A percentile compares a stretch with the other conserved stretches of the same genome.
phyloP scores from a whole-genome alignment of 1,140 invertebrate genomes.

The Drosophila aff. region DNA sequence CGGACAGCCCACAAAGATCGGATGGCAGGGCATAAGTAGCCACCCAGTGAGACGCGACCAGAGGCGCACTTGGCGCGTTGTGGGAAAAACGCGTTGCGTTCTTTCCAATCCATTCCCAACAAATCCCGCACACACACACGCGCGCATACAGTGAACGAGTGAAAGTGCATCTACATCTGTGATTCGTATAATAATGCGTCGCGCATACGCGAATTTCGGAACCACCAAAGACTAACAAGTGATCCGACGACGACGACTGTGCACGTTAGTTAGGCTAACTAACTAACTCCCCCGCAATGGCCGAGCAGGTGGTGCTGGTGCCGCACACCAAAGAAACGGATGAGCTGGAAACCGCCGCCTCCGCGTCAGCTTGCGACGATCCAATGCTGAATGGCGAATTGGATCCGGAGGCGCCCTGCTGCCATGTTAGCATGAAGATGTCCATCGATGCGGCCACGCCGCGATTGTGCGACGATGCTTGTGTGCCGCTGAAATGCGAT shows the following conservation, averaged over 20 bases:
- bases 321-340: conserved; percentile 62
- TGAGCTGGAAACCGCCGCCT: conserved; percentile 19
- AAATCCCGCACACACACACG: conserved; percentile 43
- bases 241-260: conserved; percentile 42
- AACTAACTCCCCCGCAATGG: conserved; percentile 39
- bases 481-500: conserved; percentile 37
- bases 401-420: conserved; percentile 62
- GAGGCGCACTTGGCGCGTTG: conserved; percentile 64
- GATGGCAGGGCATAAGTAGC: conserved; percentile 37
- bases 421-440: conserved; percentile 73
- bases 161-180: conserved; percentile 79
- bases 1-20: conserved; percentile 21
- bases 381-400: conserved; percentile 63
- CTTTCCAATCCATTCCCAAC: conserved; percentile 67
- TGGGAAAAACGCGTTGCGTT: conserved; percentile 70
- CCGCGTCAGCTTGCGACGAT: conserved; percentile 19
- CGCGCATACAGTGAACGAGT: conserved; percentile 65
- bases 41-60: conserved; percentile 27
- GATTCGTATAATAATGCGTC: conserved; percentile 83
- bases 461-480: conserved; percentile 46
- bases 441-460: conserved; percentile 64
- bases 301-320: conserved; percentile 64
- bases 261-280: conserved; percentile 24
- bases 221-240: conserved; percentile 69
- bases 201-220: conserved; percentile 78